These are phyloP conservation scores for Polydrusus tereticollis DNA, from an alignment of 2,888 invertebrate genomes.

Conservation along the genomic window DNA sequence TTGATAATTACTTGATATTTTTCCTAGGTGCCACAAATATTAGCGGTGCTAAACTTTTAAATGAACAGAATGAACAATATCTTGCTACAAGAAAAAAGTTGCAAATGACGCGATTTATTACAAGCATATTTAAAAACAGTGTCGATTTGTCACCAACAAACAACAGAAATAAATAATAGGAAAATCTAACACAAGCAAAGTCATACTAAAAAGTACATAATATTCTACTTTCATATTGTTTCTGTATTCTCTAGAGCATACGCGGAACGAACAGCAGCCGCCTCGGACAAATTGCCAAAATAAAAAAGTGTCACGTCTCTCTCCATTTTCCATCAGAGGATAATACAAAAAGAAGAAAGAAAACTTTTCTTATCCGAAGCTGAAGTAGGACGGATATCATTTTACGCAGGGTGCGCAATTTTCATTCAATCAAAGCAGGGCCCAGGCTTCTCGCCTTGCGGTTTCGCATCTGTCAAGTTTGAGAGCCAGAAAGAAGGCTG, in stretches of 20 bases:
- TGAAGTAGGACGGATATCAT: slow-evolving; percentile 29
- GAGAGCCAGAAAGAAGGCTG: slow-evolving; percentile 13
- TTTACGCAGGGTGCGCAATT: slow-evolving; percentile 26
- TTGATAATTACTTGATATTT: too few relatives aligned
- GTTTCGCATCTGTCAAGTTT: slow-evolving; percentile 24
- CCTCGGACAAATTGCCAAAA: slow-evolving; percentile 14
- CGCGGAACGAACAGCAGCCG: neutral
- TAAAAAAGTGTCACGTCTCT: slow-evolving; percentile 19
- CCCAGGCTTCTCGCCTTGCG: slow-evolving; percentile 23
- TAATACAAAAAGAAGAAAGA: slow-evolving; percentile 12
- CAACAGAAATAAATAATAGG: slow-evolving; percentile 7
- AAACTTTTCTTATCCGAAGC: slow-evolving; percentile 8
- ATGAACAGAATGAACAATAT: too few relatives aligned
- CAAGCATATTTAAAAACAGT: neutral
- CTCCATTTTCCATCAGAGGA: slow-evolving; percentile 13
- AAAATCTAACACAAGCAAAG: slow-evolving; percentile 19
- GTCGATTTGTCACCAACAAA: slow-evolving; percentile 18
- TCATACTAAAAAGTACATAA: slow-evolving; percentile 31
- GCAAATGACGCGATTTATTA: neutral
- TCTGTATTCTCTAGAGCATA: slow-evolving; percentile 31
- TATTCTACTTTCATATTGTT: slow-evolving; percentile 37
- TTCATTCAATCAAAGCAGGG: slow-evolving; percentile 19
- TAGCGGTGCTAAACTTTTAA: too few relatives aligned
- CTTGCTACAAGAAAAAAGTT: neutral
- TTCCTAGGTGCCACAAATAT: too few relatives aligned